phyloP scores from a whole-genome alignment of 2,888 invertebrate species.

The Trileptium ribeirensis region DNA sequence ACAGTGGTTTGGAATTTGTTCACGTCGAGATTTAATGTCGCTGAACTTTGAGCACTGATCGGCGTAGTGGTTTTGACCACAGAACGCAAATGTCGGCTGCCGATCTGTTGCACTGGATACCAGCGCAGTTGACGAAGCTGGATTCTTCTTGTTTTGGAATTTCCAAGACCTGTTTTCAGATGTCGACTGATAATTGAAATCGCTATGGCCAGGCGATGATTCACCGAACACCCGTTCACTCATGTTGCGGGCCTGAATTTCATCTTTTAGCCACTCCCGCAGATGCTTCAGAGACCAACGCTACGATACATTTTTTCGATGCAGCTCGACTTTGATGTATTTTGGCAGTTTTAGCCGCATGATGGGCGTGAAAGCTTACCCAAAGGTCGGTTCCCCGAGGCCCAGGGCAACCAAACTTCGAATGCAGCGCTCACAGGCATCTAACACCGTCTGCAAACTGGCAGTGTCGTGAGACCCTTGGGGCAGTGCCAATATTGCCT shows the following conservation, averaged over 20 bases:
- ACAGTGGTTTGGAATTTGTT: not conserved
- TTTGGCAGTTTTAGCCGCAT: not conserved
- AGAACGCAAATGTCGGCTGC: not conserved
- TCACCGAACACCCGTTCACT: not conserved
- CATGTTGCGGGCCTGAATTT: not conserved
- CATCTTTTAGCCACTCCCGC: not conserved
- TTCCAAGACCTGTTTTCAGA: too few relatives aligned
- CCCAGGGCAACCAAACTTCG: not conserved
- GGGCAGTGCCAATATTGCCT: not conserved
- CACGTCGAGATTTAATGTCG: not conserved
- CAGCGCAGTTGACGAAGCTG: not conserved
- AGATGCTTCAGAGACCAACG: not conserved
- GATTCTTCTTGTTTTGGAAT: not conserved
- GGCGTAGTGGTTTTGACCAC: not conserved
- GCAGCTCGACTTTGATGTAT: not conserved
- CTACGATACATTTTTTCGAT: not conserved
- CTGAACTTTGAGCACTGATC: constrained; percentile 1
- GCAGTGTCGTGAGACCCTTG: not conserved
- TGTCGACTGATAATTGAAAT: too few relatives aligned
- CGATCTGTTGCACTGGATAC: not conserved
- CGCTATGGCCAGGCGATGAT: not conserved
- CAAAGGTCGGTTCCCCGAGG: not conserved
- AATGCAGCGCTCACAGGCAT: not conserved
- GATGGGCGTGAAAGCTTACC: not conserved
- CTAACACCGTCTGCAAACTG: not conserved